These are phyloP conservation scores for Bradynema listronoti DNA, from an alignment of 1,140 invertebrate genomes.

Conservation along the genomic window DNA sequence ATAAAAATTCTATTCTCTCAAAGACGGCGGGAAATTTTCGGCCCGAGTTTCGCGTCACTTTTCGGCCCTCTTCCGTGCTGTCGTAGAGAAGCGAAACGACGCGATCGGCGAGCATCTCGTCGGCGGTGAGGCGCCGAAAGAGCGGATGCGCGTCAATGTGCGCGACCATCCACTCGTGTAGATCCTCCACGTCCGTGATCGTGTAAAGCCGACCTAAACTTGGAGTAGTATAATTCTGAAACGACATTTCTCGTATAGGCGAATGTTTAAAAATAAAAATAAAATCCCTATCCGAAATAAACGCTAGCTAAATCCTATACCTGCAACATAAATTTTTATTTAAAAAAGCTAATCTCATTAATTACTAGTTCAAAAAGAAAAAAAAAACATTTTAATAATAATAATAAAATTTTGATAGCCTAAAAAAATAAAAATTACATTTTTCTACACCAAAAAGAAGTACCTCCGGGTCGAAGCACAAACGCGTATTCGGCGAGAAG, in stretches of 20 bases:
- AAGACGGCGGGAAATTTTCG: constrained; percentile 85
- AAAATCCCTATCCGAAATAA: too few relatives aligned
- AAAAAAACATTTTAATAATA: too few relatives aligned
- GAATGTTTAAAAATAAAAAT: too few relatives aligned
- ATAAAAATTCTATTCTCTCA: constrained; percentile 16
- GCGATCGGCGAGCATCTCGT: constrained; percentile 71
- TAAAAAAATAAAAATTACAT: neutral
- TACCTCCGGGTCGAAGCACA: constrained; percentile 73
- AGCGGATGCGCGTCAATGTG: constrained; percentile 86
- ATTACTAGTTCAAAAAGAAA: too few relatives aligned
- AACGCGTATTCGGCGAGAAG: constrained; percentile 93
- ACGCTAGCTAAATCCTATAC: too few relatives aligned
- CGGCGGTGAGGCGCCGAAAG: constrained; percentile 70
- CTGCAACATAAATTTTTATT: too few relatives aligned
- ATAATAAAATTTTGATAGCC: too few relatives aligned
- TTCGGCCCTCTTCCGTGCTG: constrained; percentile 94
- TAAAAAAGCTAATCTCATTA: too few relatives aligned
- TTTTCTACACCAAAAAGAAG: constrained; percentile 49
- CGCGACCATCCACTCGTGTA: constrained; percentile 90
- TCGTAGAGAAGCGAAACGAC: constrained; percentile 79
- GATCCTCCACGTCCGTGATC: constrained; percentile 91
- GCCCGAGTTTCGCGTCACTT: constrained; percentile 88
- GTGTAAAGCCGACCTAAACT: constrained; percentile 89
- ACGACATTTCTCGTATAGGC: too few relatives aligned
- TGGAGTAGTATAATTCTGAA: too few relatives aligned